phyloP scores from a whole-genome alignment of 2,797 vertebrate species.

The Xenentodon cancila region DNA sequence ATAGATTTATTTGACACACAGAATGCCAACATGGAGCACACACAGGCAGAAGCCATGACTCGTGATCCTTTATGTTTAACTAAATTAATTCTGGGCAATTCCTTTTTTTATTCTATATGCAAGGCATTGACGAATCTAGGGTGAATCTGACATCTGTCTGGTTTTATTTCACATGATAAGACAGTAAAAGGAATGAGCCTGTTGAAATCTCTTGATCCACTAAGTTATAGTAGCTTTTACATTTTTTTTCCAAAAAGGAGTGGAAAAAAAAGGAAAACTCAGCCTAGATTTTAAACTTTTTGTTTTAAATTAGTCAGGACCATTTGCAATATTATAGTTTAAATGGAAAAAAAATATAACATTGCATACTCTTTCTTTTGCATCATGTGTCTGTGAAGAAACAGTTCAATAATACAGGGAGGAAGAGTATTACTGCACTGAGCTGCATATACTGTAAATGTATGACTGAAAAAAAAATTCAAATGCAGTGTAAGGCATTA shows the following conservation, averaged over 20 bases:
- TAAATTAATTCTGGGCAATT: conserved; percentile 20
- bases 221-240: neutral
- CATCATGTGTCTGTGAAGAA: too few relatives aligned
- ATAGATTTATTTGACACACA: conserved; percentile 68
- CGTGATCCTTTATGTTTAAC: conserved; percentile 23
- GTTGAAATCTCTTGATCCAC: neutral
- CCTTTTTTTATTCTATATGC: neutral
- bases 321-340: too few relatives aligned
- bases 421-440: neutral
- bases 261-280: too few relatives aligned
- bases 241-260: too few relatives aligned
- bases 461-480: conserved; percentile 22
- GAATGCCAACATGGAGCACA: conserved; percentile 46
- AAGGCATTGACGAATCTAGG: neutral
- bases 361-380: too few relatives aligned
- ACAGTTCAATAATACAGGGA: conserved; percentile 19
- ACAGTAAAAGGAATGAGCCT: neutral
- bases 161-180: conserved; percentile 17
- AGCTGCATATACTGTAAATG: conserved; percentile 8
- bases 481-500: conserved; percentile 16
- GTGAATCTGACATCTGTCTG: neutral
- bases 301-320: too few relatives aligned
- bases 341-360: too few relatives aligned
- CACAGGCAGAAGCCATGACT: conserved; percentile 34
- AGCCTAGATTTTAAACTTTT: too few relatives aligned